Base-by-base conservation (phyloP, 2,113 vertebrate genomes). In the Gorsachius goisagi region DNA sequence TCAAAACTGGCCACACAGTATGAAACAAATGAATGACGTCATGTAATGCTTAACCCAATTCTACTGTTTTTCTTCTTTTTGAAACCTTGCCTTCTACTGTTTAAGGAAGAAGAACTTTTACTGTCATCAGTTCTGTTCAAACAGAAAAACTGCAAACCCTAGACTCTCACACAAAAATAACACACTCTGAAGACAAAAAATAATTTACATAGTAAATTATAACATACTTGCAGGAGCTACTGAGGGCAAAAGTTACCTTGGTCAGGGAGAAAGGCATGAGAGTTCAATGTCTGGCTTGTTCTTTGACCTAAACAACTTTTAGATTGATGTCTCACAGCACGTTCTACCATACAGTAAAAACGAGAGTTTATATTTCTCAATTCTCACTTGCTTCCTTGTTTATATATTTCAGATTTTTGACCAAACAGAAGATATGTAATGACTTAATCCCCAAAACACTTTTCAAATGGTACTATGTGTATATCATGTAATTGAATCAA, bases 381-480 rank as follows among this genome's bases (percentile, higher is more conserved):
- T 91, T 69, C 60, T 95, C 9, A 28, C 89, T 86, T 52, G 60
- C 90, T 94, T 91, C 91, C 90, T 90, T 95, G 93, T 97, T 96
- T 97, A 96, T 78, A 26, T 84, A 72, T 88, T 90, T 86, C 84
- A 68, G 72, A 82, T 80, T 94, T 96, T 93, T 81, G 35, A 92
- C 71, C 78, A 95, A 97, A 92, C 82, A 96, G 47, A 35, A 81
- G 81, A 85, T 49, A 89, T 26, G 28, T 84, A 95, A 91, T 82
- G 93, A 92, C 86, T 92, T 76, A 90, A 97, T 83, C 44, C 85
- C 5, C 0, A 85, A 78, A 95, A 20, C 92, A 56, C 88, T 94
- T 83, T 86, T 96, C 75, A 96, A 91, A 71, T 63, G 74, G 79
- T 94, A 89, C 45, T 76, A 33, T 89, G 88, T 93, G 89, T 95